Evolutionary conservation across 2,888 invertebrate species (phyloP).

Genomic region (Mystacides longicornis): DNA sequence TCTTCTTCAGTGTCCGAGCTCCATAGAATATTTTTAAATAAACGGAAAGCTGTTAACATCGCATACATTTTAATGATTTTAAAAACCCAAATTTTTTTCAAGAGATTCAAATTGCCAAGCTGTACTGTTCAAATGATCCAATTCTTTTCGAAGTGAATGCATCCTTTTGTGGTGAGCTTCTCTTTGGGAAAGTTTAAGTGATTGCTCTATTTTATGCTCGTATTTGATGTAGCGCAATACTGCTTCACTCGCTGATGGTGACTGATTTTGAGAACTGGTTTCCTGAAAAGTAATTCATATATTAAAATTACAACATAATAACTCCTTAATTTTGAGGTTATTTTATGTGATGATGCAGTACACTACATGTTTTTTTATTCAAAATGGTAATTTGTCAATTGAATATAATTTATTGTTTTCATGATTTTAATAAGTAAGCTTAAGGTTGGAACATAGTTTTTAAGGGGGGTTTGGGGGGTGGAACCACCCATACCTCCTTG

Average conservation of each 20-base stretch:
- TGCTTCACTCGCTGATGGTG: constrained; percentile 6
- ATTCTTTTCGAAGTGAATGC: constrained; percentile 62
- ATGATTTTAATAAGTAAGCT: no score
- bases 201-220: constrained; percentile 48
- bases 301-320: background rate
- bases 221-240: constrained; percentile 46
- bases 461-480: no score
- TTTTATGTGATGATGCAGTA: background rate
- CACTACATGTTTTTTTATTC: background rate
- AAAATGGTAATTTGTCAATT: background rate
- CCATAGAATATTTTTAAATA: background rate
- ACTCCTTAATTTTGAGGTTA: background rate
- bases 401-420: no score
- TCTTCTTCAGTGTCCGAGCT: background rate
- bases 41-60: background rate
- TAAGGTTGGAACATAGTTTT: no score
- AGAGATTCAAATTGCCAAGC: constrained; percentile 73
- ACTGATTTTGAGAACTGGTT: constrained; percentile 1
- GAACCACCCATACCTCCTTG: no score
- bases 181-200: constrained; percentile 48
- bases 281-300: constrained; percentile 9
- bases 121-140: constrained; percentile 69
- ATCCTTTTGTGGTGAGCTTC: constrained; percentile 67
- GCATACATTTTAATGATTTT: constrained; percentile 23
- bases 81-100: constrained; percentile 59